Evolutionary conservation across 2,888 invertebrate genomes (phyloP), one percentile per base, ranked within the genome.

Genomic region (Chesias legatella): DNA sequence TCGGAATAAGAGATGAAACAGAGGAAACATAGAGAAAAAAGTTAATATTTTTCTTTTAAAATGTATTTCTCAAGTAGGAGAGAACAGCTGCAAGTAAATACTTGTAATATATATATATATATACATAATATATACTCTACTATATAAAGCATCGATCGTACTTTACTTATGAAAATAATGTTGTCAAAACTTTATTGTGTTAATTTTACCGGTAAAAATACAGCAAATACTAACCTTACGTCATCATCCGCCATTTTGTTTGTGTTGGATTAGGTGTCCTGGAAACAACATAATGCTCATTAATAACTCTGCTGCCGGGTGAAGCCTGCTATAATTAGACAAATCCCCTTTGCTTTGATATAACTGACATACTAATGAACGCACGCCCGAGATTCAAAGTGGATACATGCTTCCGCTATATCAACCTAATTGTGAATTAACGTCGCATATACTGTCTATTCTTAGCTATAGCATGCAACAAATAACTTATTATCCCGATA

Each of bases 211-310:
- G 13, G 2, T 17, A 17, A 17, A 17, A 17, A 17, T n/a, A n/a
- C n/a, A n/a, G n/a, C n/a, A 17, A 3, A 17, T 33, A 33, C 94
- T 88, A 90, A 95, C 95, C 95, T 95, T 91, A 95, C 95, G 91
- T 96, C 96, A 92, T 96, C 96, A 92, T 96, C 96, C 91, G 95
- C 95, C 96, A 96, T 96, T 90, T 79, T 94, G 90, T 68, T 58
- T 79, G 73, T 85, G 83, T 88, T 88, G 79, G 71, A 75, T 80
- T 79, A 81, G 82, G 81, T 89, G 90, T 89, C 89, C 92, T 92
- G 83, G 51, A 91, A 91, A 49, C 35, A 48, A 48, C 24, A 51
- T 33, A 47, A 49, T 6, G 22, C 33, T 11, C 22, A n/a, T 40
- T 37, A 34, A 34, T 8, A 44, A 39, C 17, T 27, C 23, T 21